Evolutionary conservation across 2,113 vertebrate genomes (phyloP), one percentile per base, ranked within the genome.

Genomic region (Sula dactylatra): DNA sequence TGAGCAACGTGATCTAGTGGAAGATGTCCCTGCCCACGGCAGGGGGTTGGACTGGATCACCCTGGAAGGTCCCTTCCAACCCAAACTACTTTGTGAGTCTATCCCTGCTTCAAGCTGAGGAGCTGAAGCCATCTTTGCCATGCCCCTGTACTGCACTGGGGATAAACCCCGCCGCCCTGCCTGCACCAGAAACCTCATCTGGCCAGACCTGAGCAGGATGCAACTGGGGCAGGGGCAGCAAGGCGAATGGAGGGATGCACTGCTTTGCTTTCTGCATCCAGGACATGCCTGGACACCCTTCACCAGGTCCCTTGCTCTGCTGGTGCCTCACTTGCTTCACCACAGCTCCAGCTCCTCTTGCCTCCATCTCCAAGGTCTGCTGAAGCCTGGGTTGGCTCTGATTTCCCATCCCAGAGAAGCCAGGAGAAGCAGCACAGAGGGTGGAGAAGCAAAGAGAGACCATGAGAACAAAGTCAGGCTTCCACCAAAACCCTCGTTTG

Each of bases 161-260:
- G 42, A 71, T 3, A 0, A 65, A 40, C 7, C 15, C 44, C 2
- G 2, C 29, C 64, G 44, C n/a, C 21, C 59, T 66, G n/a, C 42
- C n/a, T 26, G n/a, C 14, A 10, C 52, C 42, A 49, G n/a, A 66
- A 25, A 22, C 31, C 61, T 58, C 36, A 16, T 21, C 27, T 18
- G 18, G 59, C 22, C 71, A 82, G 29, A n/a, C 11, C 52, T 7
- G 25, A 61, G 27, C 6, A 1, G 36, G 34, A 32, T 3, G 8
- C 2, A 5, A 45, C 44, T 24, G 32, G 14, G 42, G 42, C 34
- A 73, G 49, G 11, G 19, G 12, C 40, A 79, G 59, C 26, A 78
- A 3, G 3, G 42, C n/a, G 22, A 29, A 45, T 3, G 11, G 12
- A 11, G 49, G 8, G 4, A 47, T 13, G 49, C 1, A 6, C 0